Conservation (phyloP, 2,113 vertebrate genomes). For the Peromyscus maniculatus region DNA sequence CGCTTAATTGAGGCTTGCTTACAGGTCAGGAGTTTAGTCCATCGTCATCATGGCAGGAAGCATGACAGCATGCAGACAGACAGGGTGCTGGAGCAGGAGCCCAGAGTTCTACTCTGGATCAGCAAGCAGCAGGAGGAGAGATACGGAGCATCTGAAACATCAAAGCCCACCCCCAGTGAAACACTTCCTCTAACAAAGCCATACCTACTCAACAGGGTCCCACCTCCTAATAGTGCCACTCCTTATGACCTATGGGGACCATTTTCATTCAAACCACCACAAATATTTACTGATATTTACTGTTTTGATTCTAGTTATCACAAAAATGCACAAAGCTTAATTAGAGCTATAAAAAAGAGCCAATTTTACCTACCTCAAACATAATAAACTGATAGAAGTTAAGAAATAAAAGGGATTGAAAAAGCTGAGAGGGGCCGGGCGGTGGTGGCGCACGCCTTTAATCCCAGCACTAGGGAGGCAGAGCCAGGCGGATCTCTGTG, state of each 20-base stretch:
- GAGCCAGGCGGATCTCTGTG: too few species aligned
- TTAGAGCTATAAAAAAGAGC: not conserved
- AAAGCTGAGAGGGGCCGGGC: not conserved
- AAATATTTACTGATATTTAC: not conserved
- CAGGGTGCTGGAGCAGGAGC: not conserved
- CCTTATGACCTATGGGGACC: not conserved
- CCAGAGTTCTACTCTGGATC: not conserved
- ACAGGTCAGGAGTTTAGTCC: not conserved
- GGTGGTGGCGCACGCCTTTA: too few species aligned
- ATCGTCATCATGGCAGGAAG: not conserved
- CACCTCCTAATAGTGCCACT: not conserved
- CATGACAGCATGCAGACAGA: too few species aligned
- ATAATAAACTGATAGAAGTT: constrained; percentile 13
- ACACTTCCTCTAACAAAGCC: not conserved
- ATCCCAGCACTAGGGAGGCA: too few species aligned
- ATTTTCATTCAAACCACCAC: not conserved
- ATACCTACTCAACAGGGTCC: not conserved
- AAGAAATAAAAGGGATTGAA: not conserved
- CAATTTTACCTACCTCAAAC: constrained; percentile 25
- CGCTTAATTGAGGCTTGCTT: not conserved
- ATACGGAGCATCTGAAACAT: not conserved
- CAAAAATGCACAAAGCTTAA: constrained; percentile 21
- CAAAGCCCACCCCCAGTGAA: not conserved
- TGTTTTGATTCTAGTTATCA: constrained; percentile 20
- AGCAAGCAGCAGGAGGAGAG: not conserved